phyloP scores from a whole-genome alignment of 2,113 vertebrate genomes.

The Microcebus griseorufus region DNA sequence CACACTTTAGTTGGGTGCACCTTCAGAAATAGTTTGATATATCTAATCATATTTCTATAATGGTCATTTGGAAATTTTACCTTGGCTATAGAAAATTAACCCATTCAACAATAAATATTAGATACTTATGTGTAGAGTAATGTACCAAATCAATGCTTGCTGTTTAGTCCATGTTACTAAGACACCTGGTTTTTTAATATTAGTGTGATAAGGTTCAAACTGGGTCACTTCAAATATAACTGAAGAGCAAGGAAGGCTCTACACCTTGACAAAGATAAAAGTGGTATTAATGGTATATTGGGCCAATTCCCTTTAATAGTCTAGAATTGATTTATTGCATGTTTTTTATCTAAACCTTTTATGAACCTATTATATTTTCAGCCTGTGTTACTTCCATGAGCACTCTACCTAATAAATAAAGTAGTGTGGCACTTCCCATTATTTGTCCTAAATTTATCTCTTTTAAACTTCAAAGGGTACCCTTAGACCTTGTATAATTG shows the following conservation, averaged over 20 bases:
- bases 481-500: constrained; percentile 68
- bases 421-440: constrained; percentile 51
- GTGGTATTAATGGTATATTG: constrained; percentile 45
- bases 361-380: constrained; percentile 72
- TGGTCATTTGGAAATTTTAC: not conserved
- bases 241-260: not conserved
- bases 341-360: constrained; percentile 72
- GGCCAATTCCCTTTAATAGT: constrained; percentile 59
- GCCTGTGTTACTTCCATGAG: constrained; percentile 34
- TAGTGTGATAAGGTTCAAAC: not conserved
- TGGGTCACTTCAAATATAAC: not conserved
- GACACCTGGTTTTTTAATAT: not conserved
- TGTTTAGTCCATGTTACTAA: not conserved
- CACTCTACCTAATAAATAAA: constrained; percentile 74
- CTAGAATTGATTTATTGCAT: constrained; percentile 73
- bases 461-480: constrained; percentile 67
- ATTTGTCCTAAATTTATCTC: constrained; percentile 75
- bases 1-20: not conserved
- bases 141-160: not conserved
- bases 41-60: not conserved
- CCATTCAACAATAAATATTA: not conserved
- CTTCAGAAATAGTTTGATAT: not conserved
- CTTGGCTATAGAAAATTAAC: not conserved
- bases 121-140: not conserved
- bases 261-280: constrained; percentile 64